Base-by-base conservation (phyloP, 35 echinoderm and acorn worm species). In the Apostichopus japonicus region DNA sequence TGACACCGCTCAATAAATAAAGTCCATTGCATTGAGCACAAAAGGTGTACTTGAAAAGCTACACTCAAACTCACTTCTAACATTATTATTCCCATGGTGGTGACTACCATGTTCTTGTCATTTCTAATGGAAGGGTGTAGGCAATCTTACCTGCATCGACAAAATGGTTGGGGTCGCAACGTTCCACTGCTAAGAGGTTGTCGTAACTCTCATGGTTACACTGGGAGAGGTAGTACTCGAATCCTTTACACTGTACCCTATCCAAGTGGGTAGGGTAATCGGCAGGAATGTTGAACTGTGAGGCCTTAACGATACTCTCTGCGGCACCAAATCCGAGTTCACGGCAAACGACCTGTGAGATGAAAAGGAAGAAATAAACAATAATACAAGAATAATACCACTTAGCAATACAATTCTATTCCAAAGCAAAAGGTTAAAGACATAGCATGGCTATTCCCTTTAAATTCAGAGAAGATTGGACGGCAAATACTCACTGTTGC, bases 261-360 rank as follows among this genome's bases (percentile, higher is more conserved):
- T 91, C 53, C 93, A 98, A 83, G 78, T 86, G 88, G 62, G 94
- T 94, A 44, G 91, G 90, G 24, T 82, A 92, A 55, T 62, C 87
- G 52, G 86, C n/a, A 23, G 83, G 83, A 23, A 79, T 53, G 14
- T 76, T 52, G 77, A 88, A 99, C 33, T 17, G 21, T 6, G 53
- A 54, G 11, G 87, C 79, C 15, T 81, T 25, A 71, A 93, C 53
- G 5, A 83, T 87, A 24, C 77, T 23, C 16, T 5, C 91, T n/a
- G 83, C 1, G 8, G 59, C 9, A 54, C 95, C 93, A 25, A 95
- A 87, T 10, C 95, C 95, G 16, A 99, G 88, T 56, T 99, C 93
- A 75, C 95, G 93, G 77, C 97, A 99, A 7, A 96, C 97, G 76
- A 96, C 92, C 97, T 99, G 92, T 54, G 58, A 54, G 27, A 86